Evolutionary conservation across 2,888 invertebrate species (phyloP).

Genomic region (Trichogramma evanescens): DNA sequence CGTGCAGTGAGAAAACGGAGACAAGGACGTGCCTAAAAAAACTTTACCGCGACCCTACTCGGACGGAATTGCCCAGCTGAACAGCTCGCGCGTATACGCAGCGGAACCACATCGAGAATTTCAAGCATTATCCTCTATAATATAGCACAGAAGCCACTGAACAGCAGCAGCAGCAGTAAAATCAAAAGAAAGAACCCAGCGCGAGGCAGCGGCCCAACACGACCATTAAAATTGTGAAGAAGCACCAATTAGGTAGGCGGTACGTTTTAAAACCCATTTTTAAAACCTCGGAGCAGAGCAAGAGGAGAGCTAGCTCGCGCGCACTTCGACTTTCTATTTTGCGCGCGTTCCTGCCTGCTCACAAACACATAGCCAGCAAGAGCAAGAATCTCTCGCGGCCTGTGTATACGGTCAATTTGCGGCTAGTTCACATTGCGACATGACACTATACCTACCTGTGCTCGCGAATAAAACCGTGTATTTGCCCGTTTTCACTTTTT

Average conservation of each 20-base stretch:
- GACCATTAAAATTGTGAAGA: slow-evolving; percentile 41
- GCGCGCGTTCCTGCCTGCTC: too few relatives aligned
- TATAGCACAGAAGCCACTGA: background rate
- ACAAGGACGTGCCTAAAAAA: slow-evolving; percentile 7
- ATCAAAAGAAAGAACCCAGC: slow-evolving; percentile 2
- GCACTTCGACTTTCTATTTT: background rate
- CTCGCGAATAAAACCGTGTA: too few relatives aligned
- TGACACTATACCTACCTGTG: too few relatives aligned
- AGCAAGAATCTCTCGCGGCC: too few relatives aligned
- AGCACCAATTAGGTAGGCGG: slow-evolving; percentile 35
- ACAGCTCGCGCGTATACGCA: too few relatives aligned
- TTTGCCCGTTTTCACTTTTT: too few relatives aligned
- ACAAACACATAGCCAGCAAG: too few relatives aligned
- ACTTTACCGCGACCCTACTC: slow-evolving; percentile 41
- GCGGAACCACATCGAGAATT: too few relatives aligned
- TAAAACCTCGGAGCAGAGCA: slow-evolving; percentile 9
- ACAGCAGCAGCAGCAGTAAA: background rate
- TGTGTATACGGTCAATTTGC: too few relatives aligned
- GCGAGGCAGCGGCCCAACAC: slow-evolving; percentile 28
- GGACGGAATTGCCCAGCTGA: slow-evolving; percentile 35
- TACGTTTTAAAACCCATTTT: slow-evolving; percentile 19
- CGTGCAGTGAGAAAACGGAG: too few relatives aligned
- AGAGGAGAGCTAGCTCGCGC: background rate
- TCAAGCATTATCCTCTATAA: too few relatives aligned
- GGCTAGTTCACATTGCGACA: too few relatives aligned